Evolutionary conservation across 2,113 vertebrate genomes (phyloP), one percentile per base, ranked within the genome.

Genomic region (Castor canadensis): DNA sequence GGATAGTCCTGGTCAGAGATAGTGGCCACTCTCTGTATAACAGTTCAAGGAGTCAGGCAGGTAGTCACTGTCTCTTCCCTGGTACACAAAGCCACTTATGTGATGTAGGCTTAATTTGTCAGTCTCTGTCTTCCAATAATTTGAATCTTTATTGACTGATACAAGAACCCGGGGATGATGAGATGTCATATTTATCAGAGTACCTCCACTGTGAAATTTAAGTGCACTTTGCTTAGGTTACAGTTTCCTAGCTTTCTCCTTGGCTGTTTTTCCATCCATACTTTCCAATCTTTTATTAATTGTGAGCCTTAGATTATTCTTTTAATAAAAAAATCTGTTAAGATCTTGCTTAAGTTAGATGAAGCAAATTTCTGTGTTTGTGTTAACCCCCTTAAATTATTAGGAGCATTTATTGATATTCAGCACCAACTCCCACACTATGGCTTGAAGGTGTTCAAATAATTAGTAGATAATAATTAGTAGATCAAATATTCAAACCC

Each of bases 351-450:
- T 77, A 60, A 76, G 22, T 94, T 71, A 71, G 32, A 54, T 26
- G 6, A 73, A 10, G 47, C 35, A 71, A 47, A 60, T 60, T 62
- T 62, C 58, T 87, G 52, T 87, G 52, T 7, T 69, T 92, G 35
- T 4, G 13, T 43, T 83, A 60, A 77, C 22, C 12, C 1, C 3
- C 6, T 30, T 2, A 15, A 66, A 38, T 4, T 47, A 24, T 64
- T 54, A 26, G 2, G 40, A 52, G 7, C 1, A 15, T 13, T 20
- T 8, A 17, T 43, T 47, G 4, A 10, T 47, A 32, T 15, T 40
- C 4, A 56, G 35, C 13, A 47, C 4, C 10, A 20, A 1, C 3
- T 6, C 8, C 19, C 26, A 28, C 0, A 0, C 6, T 28, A 6
- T 26, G 62, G 8, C 16, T 38, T 28, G 67, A 66, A 24, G 13